These are phyloP conservation scores for Plebejus anna DNA, from an alignment of 2,888 invertebrate genomes.

Conservation along the genomic window DNA sequence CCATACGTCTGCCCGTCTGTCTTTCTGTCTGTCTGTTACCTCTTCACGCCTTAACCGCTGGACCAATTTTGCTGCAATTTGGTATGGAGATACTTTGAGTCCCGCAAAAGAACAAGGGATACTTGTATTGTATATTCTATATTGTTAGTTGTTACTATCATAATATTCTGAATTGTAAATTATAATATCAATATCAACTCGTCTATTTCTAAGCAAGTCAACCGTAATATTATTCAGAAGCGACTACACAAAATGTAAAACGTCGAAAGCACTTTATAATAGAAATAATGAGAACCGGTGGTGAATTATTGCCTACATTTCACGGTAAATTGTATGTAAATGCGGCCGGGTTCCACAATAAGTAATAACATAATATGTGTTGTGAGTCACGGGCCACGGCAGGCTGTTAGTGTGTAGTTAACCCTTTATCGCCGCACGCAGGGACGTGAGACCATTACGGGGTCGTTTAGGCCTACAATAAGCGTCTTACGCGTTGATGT, in stretches of 20 bases:
- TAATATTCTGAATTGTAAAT: too few species aligned
- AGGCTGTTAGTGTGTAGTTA: conserved; percentile 78
- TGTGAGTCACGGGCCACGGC: conserved; percentile 79
- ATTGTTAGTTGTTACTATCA: too few species aligned
- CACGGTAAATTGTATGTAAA: conserved; percentile 80
- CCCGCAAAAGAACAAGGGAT: too few species aligned
- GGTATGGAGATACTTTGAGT: too few species aligned
- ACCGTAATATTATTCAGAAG: conserved; percentile 25
- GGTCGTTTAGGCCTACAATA: conserved; percentile 60
- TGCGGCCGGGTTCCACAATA: conserved; percentile 73
- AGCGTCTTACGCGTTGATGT: conserved; percentile 39
- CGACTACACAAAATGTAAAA: conserved; percentile 53
- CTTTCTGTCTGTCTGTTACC: too few species aligned
- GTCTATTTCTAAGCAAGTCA: conserved; percentile 8
- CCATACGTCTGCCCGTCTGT: too few species aligned
- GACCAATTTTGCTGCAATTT: too few species aligned
- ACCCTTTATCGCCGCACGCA: conserved; percentile 78
- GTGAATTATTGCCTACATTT: conserved; percentile 78
- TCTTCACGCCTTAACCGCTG: too few species aligned
- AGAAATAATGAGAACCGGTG: conserved; percentile 71
- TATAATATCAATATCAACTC: background rate
- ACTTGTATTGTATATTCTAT: too few species aligned
- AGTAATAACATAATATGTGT: conserved; percentile 74
- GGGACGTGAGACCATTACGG: conserved; percentile 77
- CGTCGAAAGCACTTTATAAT: conserved; percentile 73